These are phyloP conservation scores for Vandiemenella viatica DNA, from an alignment of 2,888 invertebrate species.

Conservation along the genomic window DNA sequence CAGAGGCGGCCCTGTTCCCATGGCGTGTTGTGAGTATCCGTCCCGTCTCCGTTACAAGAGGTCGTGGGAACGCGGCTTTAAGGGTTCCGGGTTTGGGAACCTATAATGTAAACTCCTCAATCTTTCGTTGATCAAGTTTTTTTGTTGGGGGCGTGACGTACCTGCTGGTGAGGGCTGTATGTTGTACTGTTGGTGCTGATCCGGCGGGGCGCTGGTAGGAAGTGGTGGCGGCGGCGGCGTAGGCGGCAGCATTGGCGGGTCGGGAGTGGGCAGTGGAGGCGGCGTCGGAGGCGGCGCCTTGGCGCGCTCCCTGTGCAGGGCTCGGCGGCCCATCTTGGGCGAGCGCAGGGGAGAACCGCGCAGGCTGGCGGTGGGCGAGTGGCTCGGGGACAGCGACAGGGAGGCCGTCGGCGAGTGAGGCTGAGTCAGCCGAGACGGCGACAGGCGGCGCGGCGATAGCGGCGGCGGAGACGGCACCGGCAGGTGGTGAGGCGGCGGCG, in stretches of 20 bases:
- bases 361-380: not conserved
- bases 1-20: too few relatives aligned
- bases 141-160: too few relatives aligned
- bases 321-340: conserved; percentile 37
- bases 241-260: conserved; percentile 29
- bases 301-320: conserved; percentile 32
- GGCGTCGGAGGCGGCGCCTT: conserved; percentile 19
- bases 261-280: conserved; percentile 21
- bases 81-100: too few relatives aligned
- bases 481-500: conserved; percentile 10
- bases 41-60: too few relatives aligned
- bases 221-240: conserved; percentile 19
- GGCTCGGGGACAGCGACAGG: conserved; percentile 11
- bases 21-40: too few relatives aligned
- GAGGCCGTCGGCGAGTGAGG: conserved; percentile 28
- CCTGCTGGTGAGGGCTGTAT: not conserved
- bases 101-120: too few relatives aligned
- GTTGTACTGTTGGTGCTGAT: conserved; percentile 21
- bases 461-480: not conserved
- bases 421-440: conserved; percentile 26
- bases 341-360: conserved; percentile 40
- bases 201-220: conserved; percentile 25
- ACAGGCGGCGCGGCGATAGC: not conserved
- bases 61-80: too few relatives aligned
- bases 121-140: too few relatives aligned